Conservation (phyloP, 2,888 invertebrate genomes). For the Dryobotodes eremita region DNA sequence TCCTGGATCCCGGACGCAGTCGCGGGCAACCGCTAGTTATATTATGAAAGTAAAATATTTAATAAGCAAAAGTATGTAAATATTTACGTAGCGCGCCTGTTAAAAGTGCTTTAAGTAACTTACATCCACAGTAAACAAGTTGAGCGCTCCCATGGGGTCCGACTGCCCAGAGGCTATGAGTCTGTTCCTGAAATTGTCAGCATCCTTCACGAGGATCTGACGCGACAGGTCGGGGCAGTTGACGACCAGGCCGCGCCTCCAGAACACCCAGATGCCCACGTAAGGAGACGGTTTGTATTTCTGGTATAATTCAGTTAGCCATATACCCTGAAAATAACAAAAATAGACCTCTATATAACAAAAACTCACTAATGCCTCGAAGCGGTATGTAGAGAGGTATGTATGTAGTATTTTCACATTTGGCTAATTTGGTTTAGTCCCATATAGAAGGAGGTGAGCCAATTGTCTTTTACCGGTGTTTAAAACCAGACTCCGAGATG, state of each 20-base stretch:
- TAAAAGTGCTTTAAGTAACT: constrained; percentile 57
- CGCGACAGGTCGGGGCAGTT: constrained; percentile 74
- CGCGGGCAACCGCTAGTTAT: no score
- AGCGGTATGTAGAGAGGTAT: background rate
- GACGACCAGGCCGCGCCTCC: constrained; percentile 77
- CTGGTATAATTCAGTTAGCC: constrained; percentile 70
- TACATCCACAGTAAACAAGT: constrained; percentile 79
- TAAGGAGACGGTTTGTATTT: constrained; percentile 68
- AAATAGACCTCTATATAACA: background rate
- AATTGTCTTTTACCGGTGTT: background rate
- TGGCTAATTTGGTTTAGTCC: background rate
- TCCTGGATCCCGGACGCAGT: no score
- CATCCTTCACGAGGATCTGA: constrained; percentile 75
- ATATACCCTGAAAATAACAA: constrained; percentile 63
- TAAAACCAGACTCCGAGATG: background rate
- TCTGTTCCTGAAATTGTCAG: constrained; percentile 73
- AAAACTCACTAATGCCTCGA: background rate
- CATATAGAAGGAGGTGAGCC: background rate
- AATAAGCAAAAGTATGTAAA: background rate
- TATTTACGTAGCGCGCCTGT: background rate
- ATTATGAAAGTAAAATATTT: background rate
- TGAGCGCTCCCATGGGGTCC: constrained; percentile 75
- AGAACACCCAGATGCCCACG: constrained; percentile 79
- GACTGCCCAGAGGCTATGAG: constrained; percentile 66
- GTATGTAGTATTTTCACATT: background rate